These are phyloP conservation scores for Philaenus spumarius DNA, from an alignment of 1,140 invertebrate species.

Conservation along the genomic window DNA sequence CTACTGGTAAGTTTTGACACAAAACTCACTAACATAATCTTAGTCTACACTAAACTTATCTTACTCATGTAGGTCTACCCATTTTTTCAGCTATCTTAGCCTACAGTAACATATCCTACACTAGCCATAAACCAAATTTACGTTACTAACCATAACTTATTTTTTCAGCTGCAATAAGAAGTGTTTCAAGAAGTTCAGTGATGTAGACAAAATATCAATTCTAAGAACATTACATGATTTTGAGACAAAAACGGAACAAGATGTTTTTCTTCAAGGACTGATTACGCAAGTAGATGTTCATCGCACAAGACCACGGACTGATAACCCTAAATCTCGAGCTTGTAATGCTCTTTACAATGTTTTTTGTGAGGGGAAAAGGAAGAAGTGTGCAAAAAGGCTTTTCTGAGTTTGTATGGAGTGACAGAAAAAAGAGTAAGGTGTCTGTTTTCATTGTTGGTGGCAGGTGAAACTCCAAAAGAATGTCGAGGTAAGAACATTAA, in stretches of 20 bases:
- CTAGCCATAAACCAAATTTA: no score
- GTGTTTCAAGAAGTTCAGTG: no score
- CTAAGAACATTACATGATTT: no score
- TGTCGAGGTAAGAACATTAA: constrained; percentile 4
- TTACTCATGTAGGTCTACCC: no score
- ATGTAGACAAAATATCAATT: neutral
- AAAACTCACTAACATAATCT: no score
- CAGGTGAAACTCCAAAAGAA: constrained; percentile 1
- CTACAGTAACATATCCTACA: no score
- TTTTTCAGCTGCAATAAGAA: no score
- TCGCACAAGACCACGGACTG: neutral
- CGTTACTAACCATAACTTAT: no score
- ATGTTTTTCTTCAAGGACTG: neutral
- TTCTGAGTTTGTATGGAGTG: neutral
- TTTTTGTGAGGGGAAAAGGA: neutral
- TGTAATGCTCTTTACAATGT: neutral
- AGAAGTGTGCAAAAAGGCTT: neutral
- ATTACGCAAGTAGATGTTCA: neutral
- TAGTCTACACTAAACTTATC: no score
- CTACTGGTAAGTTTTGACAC: no score
- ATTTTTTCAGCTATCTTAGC: no score
- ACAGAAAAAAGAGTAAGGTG: constrained; percentile 1
- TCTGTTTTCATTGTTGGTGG: neutral
- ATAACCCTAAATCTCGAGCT: no score
- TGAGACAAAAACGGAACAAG: neutral